Evolutionary conservation across 2,888 invertebrate species (phyloP).

Genomic region (Oeneis ivallda): DNA sequence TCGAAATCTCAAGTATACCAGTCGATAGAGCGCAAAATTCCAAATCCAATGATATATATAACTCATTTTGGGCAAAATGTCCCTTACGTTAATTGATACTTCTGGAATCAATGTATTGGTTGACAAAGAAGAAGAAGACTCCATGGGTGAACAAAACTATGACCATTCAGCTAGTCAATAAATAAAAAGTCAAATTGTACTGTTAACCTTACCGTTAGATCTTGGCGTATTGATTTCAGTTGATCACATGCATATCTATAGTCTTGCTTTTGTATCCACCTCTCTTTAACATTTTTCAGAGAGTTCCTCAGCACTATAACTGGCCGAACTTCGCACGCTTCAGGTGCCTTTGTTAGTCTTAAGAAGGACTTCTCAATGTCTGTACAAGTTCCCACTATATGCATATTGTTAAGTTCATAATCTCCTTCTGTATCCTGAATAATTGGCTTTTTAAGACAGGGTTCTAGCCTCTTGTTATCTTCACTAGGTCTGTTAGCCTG

Average conservation of each 20-base stretch:
- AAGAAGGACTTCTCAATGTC: conserved; percentile 98
- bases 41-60: too few species aligned
- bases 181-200: background rate
- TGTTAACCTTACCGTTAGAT: conserved; percentile 92
- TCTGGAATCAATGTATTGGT: too few species aligned
- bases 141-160: too few species aligned
- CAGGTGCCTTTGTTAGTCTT: conserved; percentile 97
- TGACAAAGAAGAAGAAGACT: too few species aligned
- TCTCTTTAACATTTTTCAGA: conserved; percentile 93
- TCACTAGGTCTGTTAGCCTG: conserved; percentile 50
- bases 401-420: conserved; percentile 92
- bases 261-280: conserved; percentile 95
- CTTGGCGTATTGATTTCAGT: conserved; percentile 98
- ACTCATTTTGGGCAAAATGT: too few species aligned
- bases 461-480: conserved; percentile 56
- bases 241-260: conserved; percentile 99
- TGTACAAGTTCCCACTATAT: conserved; percentile 96
- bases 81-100: too few species aligned
- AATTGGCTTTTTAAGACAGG: conserved; percentile 58
- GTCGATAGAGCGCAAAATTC: too few species aligned
- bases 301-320: conserved; percentile 91
- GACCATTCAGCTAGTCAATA: background rate
- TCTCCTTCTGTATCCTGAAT: conserved; percentile 85
- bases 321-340: conserved; percentile 95
- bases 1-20: too few species aligned